Base-by-base conservation (phyloP, 64 coral and sea anemone species). In the Orbicella faveolata region DNA sequence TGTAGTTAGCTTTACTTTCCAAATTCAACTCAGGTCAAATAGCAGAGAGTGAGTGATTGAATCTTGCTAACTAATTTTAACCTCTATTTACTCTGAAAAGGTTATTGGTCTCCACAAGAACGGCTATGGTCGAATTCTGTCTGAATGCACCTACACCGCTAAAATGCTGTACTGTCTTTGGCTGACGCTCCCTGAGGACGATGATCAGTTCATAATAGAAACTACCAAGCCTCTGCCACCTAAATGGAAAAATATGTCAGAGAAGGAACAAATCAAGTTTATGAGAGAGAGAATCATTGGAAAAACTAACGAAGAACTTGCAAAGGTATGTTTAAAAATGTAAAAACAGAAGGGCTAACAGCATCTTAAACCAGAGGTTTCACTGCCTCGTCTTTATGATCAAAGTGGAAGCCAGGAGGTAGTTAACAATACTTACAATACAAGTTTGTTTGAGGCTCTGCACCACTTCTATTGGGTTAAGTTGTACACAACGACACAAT, bases 101-200 rank as follows among this genome's bases (percentile, higher is more conserved):
- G 94, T 96, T 52, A 90, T 96, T 34, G 95, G 95, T 53, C 69
- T 96, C 52, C 87, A 96, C 67, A 93, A 93, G 61, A 74, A 70
- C 39, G 96, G 96, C 4, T 81, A 98, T 37, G 96, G 96, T 23
- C 87, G 96, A 8, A 98, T 98, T 36, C 74, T 98, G 4, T 88
- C 86, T 33, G 93, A 98, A 88, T 95, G 96, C 37, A 94, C 87
- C 18, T 98, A 87, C 17, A 94, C 93, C 1, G 86, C 90, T 26
- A 98, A 98, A 79, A 39, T 98, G 16, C 74, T 95, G 74, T 98
- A 98, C 82, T 98, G 96, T 70, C 54, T 94, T 57, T 98, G 93
- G 93, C 63, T 66, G 6, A 25, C 87, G 48, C 73, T 98, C 15
- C 80, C 93, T 37, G 66, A 95, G 52, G 90, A 92, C 1, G 61